Conservation (phyloP, 2,888 invertebrate species). For the Drosophila macrospina region DNA sequence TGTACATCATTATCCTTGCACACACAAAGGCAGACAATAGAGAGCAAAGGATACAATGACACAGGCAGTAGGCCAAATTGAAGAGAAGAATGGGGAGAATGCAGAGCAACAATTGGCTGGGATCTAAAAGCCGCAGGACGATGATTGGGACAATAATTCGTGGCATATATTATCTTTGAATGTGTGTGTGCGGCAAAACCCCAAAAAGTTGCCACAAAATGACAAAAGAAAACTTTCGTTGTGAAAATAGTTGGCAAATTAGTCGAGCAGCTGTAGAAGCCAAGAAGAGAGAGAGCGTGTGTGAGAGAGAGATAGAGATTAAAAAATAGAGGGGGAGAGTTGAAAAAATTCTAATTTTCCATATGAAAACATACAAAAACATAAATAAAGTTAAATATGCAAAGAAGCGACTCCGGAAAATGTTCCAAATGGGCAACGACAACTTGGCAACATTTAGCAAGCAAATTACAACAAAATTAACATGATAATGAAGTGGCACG, state of each 20-base stretch:
- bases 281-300: conserved; percentile 1
- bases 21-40: conserved; percentile 16
- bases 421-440: conserved; percentile 67
- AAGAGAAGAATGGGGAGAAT: not conserved
- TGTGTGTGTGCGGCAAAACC: conserved; percentile 28
- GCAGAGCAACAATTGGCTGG: conserved; percentile 23
- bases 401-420: conserved; percentile 63
- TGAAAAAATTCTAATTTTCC: conserved; percentile 73
- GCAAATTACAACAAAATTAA: conserved; percentile 81
- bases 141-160: conserved; percentile 62
- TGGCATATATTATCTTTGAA: conserved; percentile 56
- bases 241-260: conserved; percentile 74
- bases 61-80: conserved; percentile 32
- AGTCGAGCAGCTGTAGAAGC: conserved; percentile 37
- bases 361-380: conserved; percentile 72
- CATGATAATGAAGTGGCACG: conserved; percentile 77
- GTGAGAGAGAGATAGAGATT: not conserved
- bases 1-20: conserved; percentile 55
- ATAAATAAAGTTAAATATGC: conserved; percentile 79
- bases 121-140: conserved; percentile 17
- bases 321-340: not conserved
- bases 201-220: conserved; percentile 58
- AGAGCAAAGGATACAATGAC: conserved; percentile 29
- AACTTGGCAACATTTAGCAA: conserved; percentile 80
- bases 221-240: conserved; percentile 55